A percentile compares a stretch with the other conserved stretches of the same genome.
phyloP scores from a whole-genome alignment of 2,797 vertebrate species.

The Balearica regulorum region DNA sequence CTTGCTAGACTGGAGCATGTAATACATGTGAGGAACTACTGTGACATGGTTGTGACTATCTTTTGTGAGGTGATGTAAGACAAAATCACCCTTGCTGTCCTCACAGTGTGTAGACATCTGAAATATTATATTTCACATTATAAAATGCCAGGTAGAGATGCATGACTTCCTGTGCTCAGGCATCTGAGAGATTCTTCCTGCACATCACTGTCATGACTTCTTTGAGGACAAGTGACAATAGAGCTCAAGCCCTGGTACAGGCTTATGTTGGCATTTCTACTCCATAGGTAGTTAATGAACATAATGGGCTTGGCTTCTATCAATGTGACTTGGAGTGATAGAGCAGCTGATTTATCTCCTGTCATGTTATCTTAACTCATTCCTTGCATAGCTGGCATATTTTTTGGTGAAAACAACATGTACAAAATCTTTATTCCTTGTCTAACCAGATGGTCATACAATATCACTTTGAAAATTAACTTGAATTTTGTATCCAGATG shows the following conservation, averaged over 20 bases:
- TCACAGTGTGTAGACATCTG: not conserved
- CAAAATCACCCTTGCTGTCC: not conserved
- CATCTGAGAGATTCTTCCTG: no score
- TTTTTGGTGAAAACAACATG: not conserved
- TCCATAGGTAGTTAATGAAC: not conserved
- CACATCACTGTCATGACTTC: no score
- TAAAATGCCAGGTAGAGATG: no score
- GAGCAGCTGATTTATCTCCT: not conserved
- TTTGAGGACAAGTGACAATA: not conserved
- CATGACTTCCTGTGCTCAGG: no score
- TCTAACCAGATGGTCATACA: not conserved
- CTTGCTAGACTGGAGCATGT: not conserved
- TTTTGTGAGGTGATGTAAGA: not conserved
- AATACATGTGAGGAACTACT: not conserved
- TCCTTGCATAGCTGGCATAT: constrained; percentile 11
- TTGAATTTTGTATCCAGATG: constrained; percentile 19
- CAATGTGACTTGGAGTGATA: not conserved
- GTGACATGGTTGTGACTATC: not conserved
- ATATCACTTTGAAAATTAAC: constrained; percentile 12
- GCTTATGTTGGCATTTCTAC: not conserved
- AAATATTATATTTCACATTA: not conserved
- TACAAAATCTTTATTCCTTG: constrained; percentile 4
- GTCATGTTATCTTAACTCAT: constrained; percentile 12
- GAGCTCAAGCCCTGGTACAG: not conserved
- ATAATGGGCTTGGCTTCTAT: not conserved